Conservation (phyloP, 2,113 vertebrate species). For the Anoplopoma fimbria region DNA sequence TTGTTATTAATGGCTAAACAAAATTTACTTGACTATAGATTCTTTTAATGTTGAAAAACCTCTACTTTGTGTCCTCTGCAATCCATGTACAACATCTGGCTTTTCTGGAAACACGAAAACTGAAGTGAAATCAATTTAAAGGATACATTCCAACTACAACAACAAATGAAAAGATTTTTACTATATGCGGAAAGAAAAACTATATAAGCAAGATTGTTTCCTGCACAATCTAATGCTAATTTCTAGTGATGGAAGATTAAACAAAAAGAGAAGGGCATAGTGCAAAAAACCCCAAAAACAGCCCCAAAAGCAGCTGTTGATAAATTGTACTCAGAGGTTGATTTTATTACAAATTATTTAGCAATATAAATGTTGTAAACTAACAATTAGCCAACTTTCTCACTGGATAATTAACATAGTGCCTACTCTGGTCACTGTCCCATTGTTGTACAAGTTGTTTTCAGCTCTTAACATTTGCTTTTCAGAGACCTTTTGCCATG, state of each 20-base stretch:
- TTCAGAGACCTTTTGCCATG: background rate
- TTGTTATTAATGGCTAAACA: slow-evolving; percentile 29
- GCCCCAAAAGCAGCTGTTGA: background rate
- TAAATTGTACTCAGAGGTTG: background rate
- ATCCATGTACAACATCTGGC: slow-evolving; percentile 1
- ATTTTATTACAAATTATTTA: background rate
- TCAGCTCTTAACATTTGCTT: slow-evolving; percentile 27
- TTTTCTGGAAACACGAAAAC: slow-evolving; percentile 5
- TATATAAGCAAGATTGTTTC: background rate
- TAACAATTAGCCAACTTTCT: too few relatives aligned
- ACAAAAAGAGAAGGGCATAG: background rate
- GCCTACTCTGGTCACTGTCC: background rate
- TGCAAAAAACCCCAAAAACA: background rate
- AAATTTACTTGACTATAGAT: slow-evolving; percentile 30
- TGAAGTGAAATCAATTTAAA: background rate
- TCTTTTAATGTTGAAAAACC: slow-evolving; percentile 10
- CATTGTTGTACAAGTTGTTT: slow-evolving; percentile 8
- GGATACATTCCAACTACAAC: background rate
- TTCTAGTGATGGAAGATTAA: background rate
- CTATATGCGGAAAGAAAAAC: background rate
- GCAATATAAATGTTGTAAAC: background rate
- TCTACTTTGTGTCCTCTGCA: background rate
- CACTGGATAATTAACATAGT: background rate
- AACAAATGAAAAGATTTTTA: background rate
- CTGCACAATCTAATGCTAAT: background rate